These are phyloP conservation scores for Sterrhoptilus dennistouni DNA, from an alignment of 2,113 vertebrate species.

Conservation along the genomic window DNA sequence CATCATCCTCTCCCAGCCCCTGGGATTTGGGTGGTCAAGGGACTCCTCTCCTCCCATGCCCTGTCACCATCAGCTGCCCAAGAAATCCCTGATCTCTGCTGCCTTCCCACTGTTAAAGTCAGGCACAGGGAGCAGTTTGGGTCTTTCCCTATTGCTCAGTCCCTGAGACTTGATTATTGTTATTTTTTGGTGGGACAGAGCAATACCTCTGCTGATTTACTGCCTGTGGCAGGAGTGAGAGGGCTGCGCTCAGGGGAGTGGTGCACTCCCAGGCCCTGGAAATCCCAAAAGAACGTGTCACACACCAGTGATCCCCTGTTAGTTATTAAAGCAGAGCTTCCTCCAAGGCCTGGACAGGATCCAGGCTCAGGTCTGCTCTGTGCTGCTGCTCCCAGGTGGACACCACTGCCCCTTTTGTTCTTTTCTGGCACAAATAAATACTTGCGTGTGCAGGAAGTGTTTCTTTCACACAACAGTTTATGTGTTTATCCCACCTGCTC, in stretches of 20 bases:
- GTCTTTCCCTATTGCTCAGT: background rate
- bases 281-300: background rate
- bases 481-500: background rate
- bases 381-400: accelerated
- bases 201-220: background rate
- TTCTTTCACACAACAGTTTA: background rate
- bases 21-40: background rate
- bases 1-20: background rate
- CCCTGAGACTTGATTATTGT: background rate
- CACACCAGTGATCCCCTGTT: accelerated
- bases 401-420: too few species aligned
- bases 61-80: background rate
- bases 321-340: background rate
- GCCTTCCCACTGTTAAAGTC: background rate
- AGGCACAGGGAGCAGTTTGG: background rate
- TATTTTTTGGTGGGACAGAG: background rate
- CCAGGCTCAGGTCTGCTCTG: accelerated
- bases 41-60: background rate
- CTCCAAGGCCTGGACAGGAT: accelerated
- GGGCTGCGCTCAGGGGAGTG: background rate
- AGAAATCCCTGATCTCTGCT: background rate
- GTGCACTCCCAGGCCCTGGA: background rate
- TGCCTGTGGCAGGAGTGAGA: accelerated
- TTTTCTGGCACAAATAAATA: background rate
- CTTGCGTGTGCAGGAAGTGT: background rate